A percentile compares a stretch with the other conserved stretches of the same genome.
phyloP scores from a whole-genome alignment of 2,888 invertebrate species.

The Dasysyrphus albostriatus region DNA sequence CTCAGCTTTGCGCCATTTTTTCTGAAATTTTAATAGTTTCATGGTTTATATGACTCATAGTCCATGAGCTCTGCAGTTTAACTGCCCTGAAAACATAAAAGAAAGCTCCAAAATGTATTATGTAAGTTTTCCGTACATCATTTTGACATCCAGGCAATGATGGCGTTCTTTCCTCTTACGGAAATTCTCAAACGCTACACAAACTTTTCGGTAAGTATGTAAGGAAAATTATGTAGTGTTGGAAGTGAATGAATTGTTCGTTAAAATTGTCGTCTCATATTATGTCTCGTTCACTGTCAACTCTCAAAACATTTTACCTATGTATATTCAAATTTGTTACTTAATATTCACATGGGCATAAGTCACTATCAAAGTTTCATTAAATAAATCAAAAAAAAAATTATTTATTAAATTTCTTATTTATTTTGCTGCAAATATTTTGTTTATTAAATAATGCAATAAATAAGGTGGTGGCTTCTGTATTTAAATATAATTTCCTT shows the following conservation, averaged over 20 bases:
- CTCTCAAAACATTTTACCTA: conserved; percentile 24
- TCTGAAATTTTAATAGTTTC: too few species aligned
- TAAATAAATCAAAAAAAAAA: conserved; percentile 20
- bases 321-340: conserved; percentile 56
- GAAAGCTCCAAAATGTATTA: too few species aligned
- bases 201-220: conserved; percentile 1
- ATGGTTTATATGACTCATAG: too few species aligned
- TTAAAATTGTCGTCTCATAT: conserved; percentile 13
- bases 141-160: too few species aligned
- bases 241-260: background rate
- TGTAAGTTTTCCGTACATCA: too few species aligned
- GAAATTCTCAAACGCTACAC: too few species aligned
- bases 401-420: conserved; percentile 27
- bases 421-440: conserved; percentile 45
- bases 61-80: too few species aligned
- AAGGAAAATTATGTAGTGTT: background rate
- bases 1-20: too few species aligned
- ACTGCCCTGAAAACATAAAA: too few species aligned
- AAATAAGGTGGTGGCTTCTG: conserved; percentile 72
- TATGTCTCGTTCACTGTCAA: conserved; percentile 49
- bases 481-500: conserved; percentile 48
- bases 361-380: conserved; percentile 71
- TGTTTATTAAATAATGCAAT: conserved; percentile 45
- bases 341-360: conserved; percentile 57
- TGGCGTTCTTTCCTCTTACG: too few species aligned